These are phyloP conservation scores for Clytia hemisphaerica DNA, from an alignment of 30 jellyfish, hydroid and myxozoan species.

Conservation along the genomic window DNA sequence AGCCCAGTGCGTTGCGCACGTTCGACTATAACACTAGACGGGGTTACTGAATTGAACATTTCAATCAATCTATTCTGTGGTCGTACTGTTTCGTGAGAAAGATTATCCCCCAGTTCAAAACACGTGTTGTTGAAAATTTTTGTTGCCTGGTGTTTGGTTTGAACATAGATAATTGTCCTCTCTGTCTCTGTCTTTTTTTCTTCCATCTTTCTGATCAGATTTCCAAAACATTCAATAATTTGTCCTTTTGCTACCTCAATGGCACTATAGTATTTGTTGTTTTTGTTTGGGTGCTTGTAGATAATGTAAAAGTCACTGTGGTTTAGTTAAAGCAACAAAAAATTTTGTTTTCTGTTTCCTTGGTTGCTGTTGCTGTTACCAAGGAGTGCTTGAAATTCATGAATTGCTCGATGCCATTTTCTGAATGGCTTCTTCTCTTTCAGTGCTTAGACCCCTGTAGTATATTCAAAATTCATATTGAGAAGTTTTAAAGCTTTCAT, in stretches of 20 bases:
- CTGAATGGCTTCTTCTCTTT: slow-evolving; percentile 10
- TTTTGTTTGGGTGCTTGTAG: too few species aligned
- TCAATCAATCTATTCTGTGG: slow-evolving; percentile 29
- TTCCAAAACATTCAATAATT: slow-evolving; percentile 2
- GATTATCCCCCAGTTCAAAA: slow-evolving; percentile 13
- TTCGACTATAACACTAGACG: slow-evolving; percentile 9
- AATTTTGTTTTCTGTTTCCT: background rate
- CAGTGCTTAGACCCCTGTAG: background rate
- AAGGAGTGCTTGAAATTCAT: slow-evolving; percentile 2
- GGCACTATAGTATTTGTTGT: slow-evolving; percentile 8
- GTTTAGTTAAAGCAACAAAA: too few species aligned
- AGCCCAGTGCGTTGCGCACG: too few species aligned
- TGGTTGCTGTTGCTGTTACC: slow-evolving; percentile 29
- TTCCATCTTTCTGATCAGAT: background rate
- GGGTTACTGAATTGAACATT: slow-evolving; percentile 50
- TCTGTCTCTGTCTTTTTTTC: background rate
- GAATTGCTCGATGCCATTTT: background rate
- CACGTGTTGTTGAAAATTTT: too few species aligned
- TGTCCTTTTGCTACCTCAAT: slow-evolving; percentile 23
- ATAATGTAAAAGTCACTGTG: too few species aligned
- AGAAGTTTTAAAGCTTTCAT: background rate
- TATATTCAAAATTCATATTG: background rate
- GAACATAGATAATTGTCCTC: slow-evolving; percentile 29
- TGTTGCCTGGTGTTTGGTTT: slow-evolving; percentile 32
- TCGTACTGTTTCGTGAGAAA: background rate